Evolutionary conservation across 2,888 invertebrate genomes (phyloP).

Genomic region (Muschampia plurimacula): DNA sequence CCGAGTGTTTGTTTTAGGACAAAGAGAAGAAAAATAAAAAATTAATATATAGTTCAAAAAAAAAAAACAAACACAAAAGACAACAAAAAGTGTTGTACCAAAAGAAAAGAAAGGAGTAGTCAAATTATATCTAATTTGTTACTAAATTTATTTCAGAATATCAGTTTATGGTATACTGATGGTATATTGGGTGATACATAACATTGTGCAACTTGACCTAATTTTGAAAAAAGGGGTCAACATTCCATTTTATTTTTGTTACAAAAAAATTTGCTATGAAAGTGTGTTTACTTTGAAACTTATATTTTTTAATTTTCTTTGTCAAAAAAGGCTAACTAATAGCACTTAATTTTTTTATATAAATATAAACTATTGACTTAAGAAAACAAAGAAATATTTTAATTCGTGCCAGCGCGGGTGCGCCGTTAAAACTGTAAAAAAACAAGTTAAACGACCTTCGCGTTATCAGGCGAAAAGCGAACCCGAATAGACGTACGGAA

Average conservation of each 20-base stretch:
- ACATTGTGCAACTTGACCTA: conserved; percentile 33
- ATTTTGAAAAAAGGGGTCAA: conserved; percentile 16
- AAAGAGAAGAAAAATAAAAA: conserved; percentile 1
- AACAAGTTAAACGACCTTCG: conserved; percentile 79
- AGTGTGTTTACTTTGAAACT: too few species aligned
- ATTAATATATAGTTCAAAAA: background rate
- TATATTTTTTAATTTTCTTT: too few species aligned
- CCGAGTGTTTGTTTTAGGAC: conserved; percentile 15
- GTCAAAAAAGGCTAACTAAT: too few species aligned
- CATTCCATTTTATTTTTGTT: background rate
- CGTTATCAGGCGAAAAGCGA: conserved; percentile 74
- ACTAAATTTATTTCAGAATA: background rate
- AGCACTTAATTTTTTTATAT: background rate
- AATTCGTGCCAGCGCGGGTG: conserved; percentile 51
- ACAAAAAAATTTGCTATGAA: too few species aligned
- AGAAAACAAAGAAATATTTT: conserved; percentile 38
- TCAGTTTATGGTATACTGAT: too few species aligned
- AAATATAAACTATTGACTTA: conserved; percentile 25
- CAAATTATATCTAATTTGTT: background rate
- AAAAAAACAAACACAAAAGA: too few species aligned
- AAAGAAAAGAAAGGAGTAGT: background rate
- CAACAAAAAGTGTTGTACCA: too few species aligned
- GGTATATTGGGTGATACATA: too few species aligned
- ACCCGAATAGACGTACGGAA: conserved; percentile 55
- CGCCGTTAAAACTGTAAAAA: conserved; percentile 83